Evolutionary conservation across 2,888 invertebrate genomes (phyloP), one percentile per base, ranked within the genome.

Genomic region (Epistrophe eligans): DNA sequence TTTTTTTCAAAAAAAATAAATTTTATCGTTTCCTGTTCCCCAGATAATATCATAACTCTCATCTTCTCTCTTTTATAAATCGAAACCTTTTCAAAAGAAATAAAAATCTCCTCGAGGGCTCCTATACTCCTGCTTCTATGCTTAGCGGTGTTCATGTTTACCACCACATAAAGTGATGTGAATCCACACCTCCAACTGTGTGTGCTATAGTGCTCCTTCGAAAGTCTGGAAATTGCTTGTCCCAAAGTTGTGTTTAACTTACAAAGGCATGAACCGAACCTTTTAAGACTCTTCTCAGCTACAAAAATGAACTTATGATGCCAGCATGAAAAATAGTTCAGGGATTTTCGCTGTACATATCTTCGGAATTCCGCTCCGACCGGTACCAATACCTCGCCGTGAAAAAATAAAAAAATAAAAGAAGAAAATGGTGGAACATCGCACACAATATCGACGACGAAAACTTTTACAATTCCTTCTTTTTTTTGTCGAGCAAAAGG

Each of bases 291-390:
- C 50, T 43, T 71, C 67, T 50, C 35, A 35, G 35, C 48, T 50
- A 64, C 50, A 77, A 74, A 87, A 82, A 76, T 79, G 50, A 87
- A 77, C 74, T 79, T 83, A 79, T 83, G 85, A 76, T 79, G 48
- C 82, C 82, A 71, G 62, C 73, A 85, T 85, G 77, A 82, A 38
- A 74, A 82, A 82, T 81, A 79, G 77, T 85, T 82, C 70, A 70
- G 82, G 74, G 74, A 82, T 77, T 82, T 82, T 82, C 85, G 73
- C 67, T 73, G 67, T 81, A 72, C 40, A 13, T 77, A 85, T 82
- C 73, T 74, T 24, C 58, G 11, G 50, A 43, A 15, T 40, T 62
- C 8, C 40, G 50, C 38, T 50, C 35, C 38, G 11, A 67, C 17
- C 73, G 48, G 77, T 70, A 71, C 74, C 79, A 77, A 80, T 77